These are phyloP conservation scores for Furcifer pardalis DNA, from an alignment of 2,797 vertebrate genomes.

Conservation along the genomic window DNA sequence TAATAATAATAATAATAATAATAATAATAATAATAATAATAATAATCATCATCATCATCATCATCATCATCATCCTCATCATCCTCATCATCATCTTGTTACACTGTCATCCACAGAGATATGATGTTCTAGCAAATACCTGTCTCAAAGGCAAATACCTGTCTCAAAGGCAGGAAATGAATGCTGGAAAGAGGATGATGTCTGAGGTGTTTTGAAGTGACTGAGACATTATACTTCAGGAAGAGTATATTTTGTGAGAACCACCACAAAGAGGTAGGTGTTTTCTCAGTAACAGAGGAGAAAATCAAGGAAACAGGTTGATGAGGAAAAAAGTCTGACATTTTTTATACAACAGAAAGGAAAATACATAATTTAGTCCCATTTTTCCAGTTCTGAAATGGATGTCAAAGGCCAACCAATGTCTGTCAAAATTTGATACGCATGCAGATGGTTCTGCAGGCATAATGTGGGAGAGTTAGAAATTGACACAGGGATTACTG, in stretches of 20 bases:
- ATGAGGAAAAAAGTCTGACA: not conserved
- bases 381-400: not conserved
- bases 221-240: not conserved
- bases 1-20: too few relatives aligned
- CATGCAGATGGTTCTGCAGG: not conserved
- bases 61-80: too few relatives aligned
- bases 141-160: not conserved
- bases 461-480: not conserved
- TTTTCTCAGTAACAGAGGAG: not conserved
- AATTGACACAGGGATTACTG: not conserved
- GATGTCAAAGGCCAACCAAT: too few relatives aligned
- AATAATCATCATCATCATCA: too few relatives aligned
- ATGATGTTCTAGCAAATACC: not conserved
- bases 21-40: too few relatives aligned
- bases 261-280: not conserved
- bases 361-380: not conserved
- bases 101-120: not conserved
- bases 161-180: not conserved
- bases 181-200: not conserved
- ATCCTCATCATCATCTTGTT: not conserved
- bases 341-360: not conserved
- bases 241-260: not conserved
- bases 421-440: not conserved
- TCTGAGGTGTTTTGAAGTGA: constrained; percentile 10
- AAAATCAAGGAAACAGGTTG: not conserved